Percentiles rank a stretch among this genome's conserved stretches.
These are phyloP conservation scores for Leptonema lineaticorne DNA, from an alignment of 1,140 invertebrate species.

Conservation along the genomic window DNA sequence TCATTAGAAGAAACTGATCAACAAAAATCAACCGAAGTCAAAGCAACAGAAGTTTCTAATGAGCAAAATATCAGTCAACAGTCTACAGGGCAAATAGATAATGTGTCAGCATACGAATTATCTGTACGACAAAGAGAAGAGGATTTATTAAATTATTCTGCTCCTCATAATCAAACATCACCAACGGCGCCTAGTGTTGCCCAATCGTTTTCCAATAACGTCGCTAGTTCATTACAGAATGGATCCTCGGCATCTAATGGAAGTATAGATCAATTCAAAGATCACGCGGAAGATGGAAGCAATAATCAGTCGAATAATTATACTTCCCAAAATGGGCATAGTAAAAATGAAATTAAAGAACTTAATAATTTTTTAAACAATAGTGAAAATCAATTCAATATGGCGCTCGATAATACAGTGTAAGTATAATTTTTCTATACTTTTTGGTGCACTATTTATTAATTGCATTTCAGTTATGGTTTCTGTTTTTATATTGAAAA, in stretches of 20 bases:
- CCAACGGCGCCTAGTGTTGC: neutral
- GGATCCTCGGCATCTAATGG: constrained; percentile 35
- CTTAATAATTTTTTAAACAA: constrained; percentile 40
- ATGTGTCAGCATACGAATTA: constrained; percentile 35
- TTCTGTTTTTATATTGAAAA: too few species aligned
- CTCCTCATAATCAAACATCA: constrained; percentile 34
- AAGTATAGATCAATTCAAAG: constrained; percentile 16
- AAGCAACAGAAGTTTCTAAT: constrained; percentile 18
- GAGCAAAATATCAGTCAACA: neutral
- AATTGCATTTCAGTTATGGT: too few species aligned
- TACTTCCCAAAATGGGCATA: constrained; percentile 39
- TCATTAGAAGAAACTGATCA: constrained; percentile 35
- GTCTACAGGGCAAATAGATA: constrained; percentile 9
- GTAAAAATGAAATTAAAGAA: constrained; percentile 41
- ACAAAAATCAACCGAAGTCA: constrained; percentile 33
- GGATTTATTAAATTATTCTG: constrained; percentile 31
- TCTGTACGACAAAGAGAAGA: constrained; percentile 38
- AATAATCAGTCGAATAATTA: constrained; percentile 35
- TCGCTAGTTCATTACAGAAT: constrained; percentile 33
- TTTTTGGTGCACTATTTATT: neutral
- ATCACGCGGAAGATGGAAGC: constrained; percentile 20
- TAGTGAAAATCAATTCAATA: constrained; percentile 39
- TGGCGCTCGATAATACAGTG: constrained; percentile 41
- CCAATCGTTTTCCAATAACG: constrained; percentile 24
- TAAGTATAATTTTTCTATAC: constrained; percentile 33